Conservation (phyloP, 2,113 vertebrate species). For the Strix aluco region DNA sequence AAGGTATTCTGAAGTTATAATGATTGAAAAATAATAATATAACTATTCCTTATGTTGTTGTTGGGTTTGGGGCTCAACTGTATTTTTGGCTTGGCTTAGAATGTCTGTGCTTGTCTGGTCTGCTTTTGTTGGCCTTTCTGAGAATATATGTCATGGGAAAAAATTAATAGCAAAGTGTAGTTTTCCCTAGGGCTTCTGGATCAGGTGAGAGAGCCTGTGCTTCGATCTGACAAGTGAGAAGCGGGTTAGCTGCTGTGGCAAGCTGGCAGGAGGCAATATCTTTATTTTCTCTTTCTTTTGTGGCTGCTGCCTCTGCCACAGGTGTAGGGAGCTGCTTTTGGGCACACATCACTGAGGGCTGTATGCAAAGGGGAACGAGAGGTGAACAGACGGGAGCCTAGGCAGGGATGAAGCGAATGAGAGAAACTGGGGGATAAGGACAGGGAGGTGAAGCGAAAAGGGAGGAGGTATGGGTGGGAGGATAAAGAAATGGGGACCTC, state of each 20-base stretch:
- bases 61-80: neutral
- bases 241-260: fast-evolving
- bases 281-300: neutral
- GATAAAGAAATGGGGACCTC: neutral
- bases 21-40: neutral
- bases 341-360: neutral
- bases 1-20: neutral
- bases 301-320: neutral
- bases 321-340: neutral
- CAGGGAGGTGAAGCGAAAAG: neutral
- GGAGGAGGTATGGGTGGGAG: neutral
- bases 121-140: neutral
- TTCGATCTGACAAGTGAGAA: neutral
- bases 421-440: neutral
- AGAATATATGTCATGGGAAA: neutral
- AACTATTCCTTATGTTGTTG: neutral
- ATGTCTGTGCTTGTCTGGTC: neutral
- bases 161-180: neutral
- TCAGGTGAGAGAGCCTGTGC: neutral
- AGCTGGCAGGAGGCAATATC: neutral
- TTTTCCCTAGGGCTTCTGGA: neutral
- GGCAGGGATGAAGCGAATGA: neutral
- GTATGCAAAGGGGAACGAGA: neutral
- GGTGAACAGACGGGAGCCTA: neutral
- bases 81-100: neutral